Percentiles rank a stretch among this genome's conserved stretches.
These are phyloP conservation scores for Ceyx cyanopectus DNA, from an alignment of 2,113 vertebrate genomes.

Conservation along the genomic window DNA sequence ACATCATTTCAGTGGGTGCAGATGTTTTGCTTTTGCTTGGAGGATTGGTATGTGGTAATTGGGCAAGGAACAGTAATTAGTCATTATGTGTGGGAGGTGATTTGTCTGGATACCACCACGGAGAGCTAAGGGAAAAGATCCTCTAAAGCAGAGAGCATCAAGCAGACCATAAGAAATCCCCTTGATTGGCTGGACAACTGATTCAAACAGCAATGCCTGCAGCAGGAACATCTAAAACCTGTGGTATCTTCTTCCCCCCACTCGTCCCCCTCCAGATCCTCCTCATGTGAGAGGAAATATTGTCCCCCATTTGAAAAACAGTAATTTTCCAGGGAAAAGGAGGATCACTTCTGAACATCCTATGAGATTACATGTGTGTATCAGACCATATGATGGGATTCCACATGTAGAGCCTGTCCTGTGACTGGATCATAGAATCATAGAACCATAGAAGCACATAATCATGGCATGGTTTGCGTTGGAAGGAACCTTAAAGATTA, in stretches of 20 bases:
- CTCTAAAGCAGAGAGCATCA: background rate
- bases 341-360: background rate
- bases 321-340: background rate
- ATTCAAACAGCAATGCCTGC: background rate
- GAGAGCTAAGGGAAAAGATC: background rate
- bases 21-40: conserved; percentile 17
- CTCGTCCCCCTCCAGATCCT: rapidly evolving
- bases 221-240: background rate
- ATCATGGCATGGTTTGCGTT: background rate
- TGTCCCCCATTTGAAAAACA: background rate
- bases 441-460: too few species aligned
- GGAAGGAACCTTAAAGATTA: background rate
- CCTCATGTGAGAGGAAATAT: background rate
- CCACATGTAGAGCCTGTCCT: background rate
- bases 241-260: background rate
- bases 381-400: background rate
- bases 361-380: background rate
- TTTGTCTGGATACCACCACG: background rate
- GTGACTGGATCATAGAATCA: background rate
- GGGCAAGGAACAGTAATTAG: background rate
- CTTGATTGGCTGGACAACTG: background rate
- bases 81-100: background rate
- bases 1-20: background rate
- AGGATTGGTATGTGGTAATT: background rate
- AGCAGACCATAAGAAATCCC: background rate